Conservation (phyloP, 2,888 invertebrate species). For the Minunthozetes semirufus region DNA sequence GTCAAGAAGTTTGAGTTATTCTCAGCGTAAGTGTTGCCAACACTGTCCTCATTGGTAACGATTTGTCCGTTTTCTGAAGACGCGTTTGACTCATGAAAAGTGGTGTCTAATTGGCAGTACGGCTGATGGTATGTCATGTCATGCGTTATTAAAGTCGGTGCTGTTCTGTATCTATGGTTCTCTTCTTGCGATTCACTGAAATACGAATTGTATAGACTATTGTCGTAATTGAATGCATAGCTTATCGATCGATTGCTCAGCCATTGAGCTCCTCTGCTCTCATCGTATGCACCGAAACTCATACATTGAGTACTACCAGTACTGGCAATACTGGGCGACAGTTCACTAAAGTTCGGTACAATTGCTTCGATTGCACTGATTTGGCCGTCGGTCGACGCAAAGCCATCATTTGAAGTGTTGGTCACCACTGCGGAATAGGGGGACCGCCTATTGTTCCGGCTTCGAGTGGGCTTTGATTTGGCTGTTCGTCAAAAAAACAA, state of each 20-base stretch:
- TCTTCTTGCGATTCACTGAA: conserved; percentile 12
- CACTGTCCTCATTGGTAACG: background rate
- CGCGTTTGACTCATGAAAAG: conserved; percentile 19
- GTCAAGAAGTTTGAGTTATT: background rate
- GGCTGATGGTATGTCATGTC: conserved; percentile 18
- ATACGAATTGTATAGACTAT: conserved; percentile 22
- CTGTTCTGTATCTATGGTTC: conserved; percentile 1
- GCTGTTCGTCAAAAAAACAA: background rate
- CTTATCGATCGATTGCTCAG: background rate
- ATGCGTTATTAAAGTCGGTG: conserved; percentile 16
- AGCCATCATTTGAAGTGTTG: conserved; percentile 12
- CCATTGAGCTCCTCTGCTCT: background rate
- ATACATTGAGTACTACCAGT: background rate
- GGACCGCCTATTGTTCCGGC: background rate
- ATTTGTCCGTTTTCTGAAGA: conserved; percentile 19
- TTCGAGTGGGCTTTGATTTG: conserved; percentile 18
- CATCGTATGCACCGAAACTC: conserved; percentile 6
- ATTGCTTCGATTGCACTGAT: conserved; percentile 10
- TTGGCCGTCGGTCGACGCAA: conserved; percentile 4
- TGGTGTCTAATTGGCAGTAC: conserved; percentile 9
- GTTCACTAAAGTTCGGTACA: conserved; percentile 8
- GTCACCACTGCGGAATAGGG: background rate
- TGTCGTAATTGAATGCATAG: conserved; percentile 26
- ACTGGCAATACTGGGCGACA: background rate
- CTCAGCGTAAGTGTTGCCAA: background rate